These are phyloP conservation scores for Synanthedon formicaeformis DNA, from an alignment of 2,888 invertebrate species.

Conservation along the genomic window DNA sequence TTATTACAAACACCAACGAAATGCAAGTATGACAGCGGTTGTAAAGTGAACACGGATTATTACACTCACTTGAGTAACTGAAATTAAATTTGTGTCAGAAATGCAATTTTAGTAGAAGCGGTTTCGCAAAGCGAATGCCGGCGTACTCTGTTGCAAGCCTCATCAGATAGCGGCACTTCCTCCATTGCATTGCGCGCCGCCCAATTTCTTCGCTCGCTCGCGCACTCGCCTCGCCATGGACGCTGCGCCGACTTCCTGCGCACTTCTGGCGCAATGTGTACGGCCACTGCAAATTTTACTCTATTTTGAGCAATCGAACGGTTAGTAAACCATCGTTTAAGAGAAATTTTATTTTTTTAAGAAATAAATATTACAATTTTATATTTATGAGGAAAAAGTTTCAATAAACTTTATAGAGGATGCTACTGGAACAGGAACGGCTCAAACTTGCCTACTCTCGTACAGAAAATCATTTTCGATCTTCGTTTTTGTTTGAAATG, in stretches of 20 bases:
- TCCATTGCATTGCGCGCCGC: conserved; percentile 38
- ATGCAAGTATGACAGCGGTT: background rate
- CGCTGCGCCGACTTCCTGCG: conserved; percentile 22
- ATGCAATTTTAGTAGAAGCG: conserved; percentile 3
- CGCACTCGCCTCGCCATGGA: conserved; percentile 13
- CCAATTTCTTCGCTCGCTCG: conserved; percentile 39
- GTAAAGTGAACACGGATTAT: background rate
- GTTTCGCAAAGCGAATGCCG: conserved; percentile 6
- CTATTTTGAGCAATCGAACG: conserved; percentile 5
- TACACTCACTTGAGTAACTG: background rate
- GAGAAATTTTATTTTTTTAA: no score
- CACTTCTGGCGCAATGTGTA: conserved; percentile 22
- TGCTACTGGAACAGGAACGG: no score
- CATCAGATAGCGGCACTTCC: conserved; percentile 30
- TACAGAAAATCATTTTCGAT: no score
- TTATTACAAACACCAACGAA: no score
- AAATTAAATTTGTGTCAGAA: background rate
- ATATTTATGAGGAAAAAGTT: no score
- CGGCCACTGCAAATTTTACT: conserved; percentile 17
- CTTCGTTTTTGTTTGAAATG: no score
- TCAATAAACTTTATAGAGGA: no score
- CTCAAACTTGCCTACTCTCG: no score
- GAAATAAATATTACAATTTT: no score
- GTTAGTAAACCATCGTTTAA: background rate
- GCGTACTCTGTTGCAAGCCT: conserved; percentile 25